Percentiles rank a stretch among this genome's conserved stretches.
Conservation (phyloP, 2,113 vertebrate species). For the Crotalus tigris region DNA sequence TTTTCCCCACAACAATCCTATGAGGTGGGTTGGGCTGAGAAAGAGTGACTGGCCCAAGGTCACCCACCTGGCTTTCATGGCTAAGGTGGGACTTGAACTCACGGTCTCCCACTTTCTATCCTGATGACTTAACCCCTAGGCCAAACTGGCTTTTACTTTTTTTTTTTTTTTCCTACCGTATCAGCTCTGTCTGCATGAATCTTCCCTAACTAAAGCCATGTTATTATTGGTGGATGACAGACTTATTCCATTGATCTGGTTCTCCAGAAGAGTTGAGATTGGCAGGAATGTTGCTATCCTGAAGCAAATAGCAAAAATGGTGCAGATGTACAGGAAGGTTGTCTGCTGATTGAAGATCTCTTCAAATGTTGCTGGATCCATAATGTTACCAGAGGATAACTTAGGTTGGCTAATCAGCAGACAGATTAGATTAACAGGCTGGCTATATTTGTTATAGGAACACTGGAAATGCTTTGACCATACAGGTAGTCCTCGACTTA, state of each 20-base stretch:
- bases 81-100: background rate
- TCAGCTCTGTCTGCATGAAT: background rate
- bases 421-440: background rate
- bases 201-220: background rate
- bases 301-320: background rate
- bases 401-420: background rate
- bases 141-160: background rate
- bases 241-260: background rate
- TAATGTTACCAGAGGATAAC: background rate
- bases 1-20: background rate
- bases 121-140: background rate
- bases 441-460: background rate
- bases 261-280: background rate
- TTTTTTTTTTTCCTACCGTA: background rate
- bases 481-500: background rate
- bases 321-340: background rate
- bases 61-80: background rate
- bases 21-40: background rate
- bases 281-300: background rate
- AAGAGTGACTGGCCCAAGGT: background rate
- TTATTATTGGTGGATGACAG: background rate
- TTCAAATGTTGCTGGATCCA: background rate
- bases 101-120: background rate
- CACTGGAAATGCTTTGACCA: background rate
- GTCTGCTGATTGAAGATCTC: background rate